Conservation (phyloP, 2,113 vertebrate species). For the Corynorhinus townsendii region DNA sequence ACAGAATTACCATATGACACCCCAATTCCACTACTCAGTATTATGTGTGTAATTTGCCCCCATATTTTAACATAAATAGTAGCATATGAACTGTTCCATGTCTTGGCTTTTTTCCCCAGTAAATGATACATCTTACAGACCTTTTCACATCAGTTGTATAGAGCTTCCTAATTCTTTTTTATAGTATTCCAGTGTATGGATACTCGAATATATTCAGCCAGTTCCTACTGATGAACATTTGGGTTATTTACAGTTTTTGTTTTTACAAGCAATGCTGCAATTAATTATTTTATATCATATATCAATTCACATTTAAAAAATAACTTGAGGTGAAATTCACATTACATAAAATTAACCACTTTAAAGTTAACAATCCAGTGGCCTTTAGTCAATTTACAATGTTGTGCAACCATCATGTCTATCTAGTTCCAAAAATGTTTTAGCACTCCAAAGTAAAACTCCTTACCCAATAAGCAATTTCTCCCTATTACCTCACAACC, state of each 20-base stretch:
- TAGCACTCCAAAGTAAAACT: not conserved
- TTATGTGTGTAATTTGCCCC: not conserved
- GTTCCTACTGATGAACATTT: not conserved
- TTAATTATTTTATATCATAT: not conserved
- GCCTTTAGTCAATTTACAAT: not conserved
- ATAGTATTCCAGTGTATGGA: not conserved
- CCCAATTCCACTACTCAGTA: not conserved
- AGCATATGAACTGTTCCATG: not conserved
- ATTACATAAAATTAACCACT: not conserved
- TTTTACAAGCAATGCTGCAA: not conserved
- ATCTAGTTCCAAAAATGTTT: not conserved
- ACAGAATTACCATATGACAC: not conserved
- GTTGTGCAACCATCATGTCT: not conserved
- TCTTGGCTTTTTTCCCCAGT: not conserved
- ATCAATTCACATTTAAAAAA: not conserved
- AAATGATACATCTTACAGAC: not conserved
- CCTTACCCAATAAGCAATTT: not conserved
- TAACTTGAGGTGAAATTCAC: not conserved
- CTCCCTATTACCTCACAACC: not conserved
- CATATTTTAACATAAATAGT: not conserved
- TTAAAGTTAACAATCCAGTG: not conserved
- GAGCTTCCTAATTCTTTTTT: not conserved
- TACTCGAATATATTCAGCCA: not conserved
- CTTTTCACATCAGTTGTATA: not conserved
- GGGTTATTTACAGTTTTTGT: not conserved